Conservation (phyloP, 92 coral and sea anemone genomes). For the Hydrozoanthus gracilis region DNA sequence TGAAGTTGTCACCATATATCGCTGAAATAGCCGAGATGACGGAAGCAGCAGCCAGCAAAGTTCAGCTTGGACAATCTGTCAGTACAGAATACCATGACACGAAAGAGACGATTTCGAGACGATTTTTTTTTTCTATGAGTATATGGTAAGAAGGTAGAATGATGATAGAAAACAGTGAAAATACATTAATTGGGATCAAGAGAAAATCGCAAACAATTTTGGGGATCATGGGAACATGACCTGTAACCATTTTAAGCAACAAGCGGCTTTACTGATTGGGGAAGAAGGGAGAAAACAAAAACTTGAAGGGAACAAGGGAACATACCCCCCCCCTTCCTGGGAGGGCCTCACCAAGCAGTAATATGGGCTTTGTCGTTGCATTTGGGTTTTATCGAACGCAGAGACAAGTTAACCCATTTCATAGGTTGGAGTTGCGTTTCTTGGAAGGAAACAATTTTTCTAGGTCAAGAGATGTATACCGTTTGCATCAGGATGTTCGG, state of each 20-base stretch:
- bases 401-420: no score
- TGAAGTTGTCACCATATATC: constrained; percentile 9
- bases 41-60: constrained; percentile 42
- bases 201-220: neutral
- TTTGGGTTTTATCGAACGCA: no score
- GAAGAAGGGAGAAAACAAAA: constrained; percentile 9
- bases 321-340: neutral
- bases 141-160: neutral
- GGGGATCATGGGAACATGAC: constrained; percentile 11
- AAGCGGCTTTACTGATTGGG: constrained; percentile 3
- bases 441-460: no score
- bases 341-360: no score
- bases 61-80: neutral
- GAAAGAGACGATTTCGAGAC: constrained; percentile 47
- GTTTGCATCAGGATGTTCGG: no score
- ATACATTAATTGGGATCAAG: constrained; percentile 1
- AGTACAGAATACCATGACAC: constrained; percentile 34
- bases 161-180: neutral
- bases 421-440: no score
- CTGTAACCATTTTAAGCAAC: neutral
- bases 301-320: neutral
- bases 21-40: constrained; percentile 45
- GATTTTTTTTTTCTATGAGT: constrained; percentile 21
- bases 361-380: no score
- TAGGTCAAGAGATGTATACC: no score